A percentile compares a stretch with the other conserved stretches of the same genome.
Evolutionary conservation across 2,797 vertebrate genomes (phyloP).

Genomic region (Onychomys arenicola): DNA sequence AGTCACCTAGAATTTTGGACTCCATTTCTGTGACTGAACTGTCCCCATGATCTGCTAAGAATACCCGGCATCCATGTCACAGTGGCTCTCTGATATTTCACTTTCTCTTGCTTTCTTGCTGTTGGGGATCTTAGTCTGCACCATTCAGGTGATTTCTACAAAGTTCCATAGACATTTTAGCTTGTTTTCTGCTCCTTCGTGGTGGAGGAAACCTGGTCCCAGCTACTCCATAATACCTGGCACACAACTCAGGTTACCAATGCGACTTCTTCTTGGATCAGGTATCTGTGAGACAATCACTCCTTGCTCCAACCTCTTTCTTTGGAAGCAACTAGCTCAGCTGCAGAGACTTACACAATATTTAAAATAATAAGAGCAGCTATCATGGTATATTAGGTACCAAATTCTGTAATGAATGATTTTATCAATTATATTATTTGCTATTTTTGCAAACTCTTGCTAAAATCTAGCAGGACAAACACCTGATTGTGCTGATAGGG

Average conservation of each 20-base stretch:
- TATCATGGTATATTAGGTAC: background rate
- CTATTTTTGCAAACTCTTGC: background rate
- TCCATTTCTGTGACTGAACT: background rate
- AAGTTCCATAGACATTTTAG: background rate
- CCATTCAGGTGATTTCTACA: background rate
- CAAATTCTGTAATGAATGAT: background rate
- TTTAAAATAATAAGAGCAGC: background rate
- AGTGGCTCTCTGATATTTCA: background rate
- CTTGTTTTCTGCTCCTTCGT: background rate
- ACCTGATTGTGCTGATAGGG: conserved; percentile 8
- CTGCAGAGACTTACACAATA: background rate
- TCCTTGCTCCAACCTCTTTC: background rate
- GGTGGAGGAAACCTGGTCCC: background rate
- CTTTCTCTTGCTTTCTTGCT: background rate
- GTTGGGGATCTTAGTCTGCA: background rate
- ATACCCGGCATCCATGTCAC: too few relatives aligned
- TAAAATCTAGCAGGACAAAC: background rate
- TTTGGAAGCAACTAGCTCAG: background rate
- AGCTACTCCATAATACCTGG: background rate
- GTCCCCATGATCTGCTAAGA: too few relatives aligned
- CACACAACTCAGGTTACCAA: background rate
- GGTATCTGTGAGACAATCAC: rapidly evolving
- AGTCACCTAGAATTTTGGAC: background rate
- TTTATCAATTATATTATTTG: background rate
- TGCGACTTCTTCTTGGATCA: background rate